Percentiles rank a stretch among this genome's conserved stretches.
These are phyloP conservation scores for Coregonus ussuriensis DNA, from an alignment of 2,797 vertebrate species.

Conservation along the genomic window DNA sequence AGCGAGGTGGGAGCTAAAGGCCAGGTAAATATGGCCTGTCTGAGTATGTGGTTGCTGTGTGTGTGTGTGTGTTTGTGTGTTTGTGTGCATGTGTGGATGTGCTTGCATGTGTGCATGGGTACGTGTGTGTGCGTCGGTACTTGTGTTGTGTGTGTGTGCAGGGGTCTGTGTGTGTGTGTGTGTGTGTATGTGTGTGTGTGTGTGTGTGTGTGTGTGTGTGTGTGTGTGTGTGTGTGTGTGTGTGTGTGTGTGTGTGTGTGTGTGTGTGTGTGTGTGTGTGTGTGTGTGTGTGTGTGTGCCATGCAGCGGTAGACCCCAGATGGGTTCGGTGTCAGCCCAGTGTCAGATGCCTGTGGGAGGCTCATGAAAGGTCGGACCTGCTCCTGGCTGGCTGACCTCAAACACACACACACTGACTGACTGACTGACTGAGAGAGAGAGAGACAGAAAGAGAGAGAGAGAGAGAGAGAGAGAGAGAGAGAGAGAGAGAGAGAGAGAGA, in stretches of 20 bases:
- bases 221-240: neutral
- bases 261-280: neutral
- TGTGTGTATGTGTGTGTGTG: neutral
- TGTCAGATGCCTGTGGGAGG: conserved; percentile 35
- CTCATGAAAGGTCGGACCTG: conserved; percentile 41
- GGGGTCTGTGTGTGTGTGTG: neutral
- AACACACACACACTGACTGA: neutral
- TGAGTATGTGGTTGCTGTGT: too few relatives aligned
- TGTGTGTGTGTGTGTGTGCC: neutral
- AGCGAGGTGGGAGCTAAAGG: neutral
- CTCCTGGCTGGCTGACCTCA: conserved; percentile 6
- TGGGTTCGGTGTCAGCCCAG: conserved; percentile 38
- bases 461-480: too few relatives aligned
- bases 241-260: neutral
- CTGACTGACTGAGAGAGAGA: neutral
- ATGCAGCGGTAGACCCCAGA: neutral
- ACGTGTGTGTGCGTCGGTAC: too few relatives aligned
- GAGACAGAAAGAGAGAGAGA: neutral
- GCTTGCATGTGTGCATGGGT: too few relatives aligned
- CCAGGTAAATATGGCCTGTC: conserved; percentile 5
- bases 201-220: neutral
- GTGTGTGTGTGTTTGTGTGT: too few relatives aligned
- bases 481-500: too few relatives aligned
- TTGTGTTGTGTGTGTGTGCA: too few relatives aligned
- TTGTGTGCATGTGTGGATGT: neutral